A percentile compares a stretch with the other conserved stretches of the same genome.
phyloP scores from a whole-genome alignment of 1,140 invertebrate genomes.

The Zophobas atratus region DNA sequence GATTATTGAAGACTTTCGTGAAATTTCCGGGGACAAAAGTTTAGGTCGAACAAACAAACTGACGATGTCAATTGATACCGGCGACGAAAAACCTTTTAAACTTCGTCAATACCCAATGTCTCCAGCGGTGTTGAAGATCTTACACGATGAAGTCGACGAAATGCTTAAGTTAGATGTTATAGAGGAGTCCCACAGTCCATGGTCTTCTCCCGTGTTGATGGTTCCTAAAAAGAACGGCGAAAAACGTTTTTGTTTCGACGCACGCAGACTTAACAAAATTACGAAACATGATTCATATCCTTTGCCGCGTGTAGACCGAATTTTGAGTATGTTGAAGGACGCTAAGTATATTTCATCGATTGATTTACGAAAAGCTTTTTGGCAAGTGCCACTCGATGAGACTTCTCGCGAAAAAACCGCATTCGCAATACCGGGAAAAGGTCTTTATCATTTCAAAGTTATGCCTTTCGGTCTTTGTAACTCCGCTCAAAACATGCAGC shows the following conservation, averaged over 20 bases:
- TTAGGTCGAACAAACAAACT: too few relatives aligned
- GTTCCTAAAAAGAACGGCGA: too few relatives aligned
- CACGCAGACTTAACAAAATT: constrained; percentile 64
- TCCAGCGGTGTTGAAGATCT: too few relatives aligned
- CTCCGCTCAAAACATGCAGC: constrained; percentile 65
- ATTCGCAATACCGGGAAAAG: constrained; percentile 64
- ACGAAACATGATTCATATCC: constrained; percentile 64
- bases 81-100: too few relatives aligned
- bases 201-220: too few relatives aligned
- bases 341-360: constrained; percentile 62
- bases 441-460: constrained; percentile 63
- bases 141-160: too few relatives aligned
- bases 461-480: constrained; percentile 67
- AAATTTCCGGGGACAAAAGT: too few relatives aligned
- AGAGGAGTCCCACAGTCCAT: too few relatives aligned
- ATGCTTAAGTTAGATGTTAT: too few relatives aligned
- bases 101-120: too few relatives aligned
- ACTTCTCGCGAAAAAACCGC: constrained; percentile 63
- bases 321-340: constrained; percentile 59
- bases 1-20: too few relatives aligned
- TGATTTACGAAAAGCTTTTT: constrained; percentile 64
- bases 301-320: constrained; percentile 57
- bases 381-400: constrained; percentile 63
- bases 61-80: too few relatives aligned
- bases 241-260: constrained; percentile 66